Conservation (phyloP, 35 echinoderm and acorn worm species). For the Chiridota heheva region DNA sequence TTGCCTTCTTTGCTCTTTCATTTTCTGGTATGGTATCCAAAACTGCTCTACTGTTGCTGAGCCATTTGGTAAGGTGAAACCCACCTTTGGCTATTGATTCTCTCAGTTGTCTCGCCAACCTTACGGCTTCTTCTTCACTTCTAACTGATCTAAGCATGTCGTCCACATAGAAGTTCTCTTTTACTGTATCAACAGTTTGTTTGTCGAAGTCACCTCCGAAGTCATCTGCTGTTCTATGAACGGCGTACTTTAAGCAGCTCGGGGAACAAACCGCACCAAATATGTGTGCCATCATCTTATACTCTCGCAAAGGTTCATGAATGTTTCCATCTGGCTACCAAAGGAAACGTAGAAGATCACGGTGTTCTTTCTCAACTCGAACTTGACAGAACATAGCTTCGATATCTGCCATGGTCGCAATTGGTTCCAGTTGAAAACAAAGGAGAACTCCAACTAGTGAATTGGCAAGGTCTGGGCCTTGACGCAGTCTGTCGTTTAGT, state of each 20-base stretch:
- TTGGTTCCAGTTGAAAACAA: constrained; percentile 26
- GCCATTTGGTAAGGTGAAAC: constrained; percentile 66
- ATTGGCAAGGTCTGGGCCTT: constrained; percentile 59
- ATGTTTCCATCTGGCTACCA: constrained; percentile 67
- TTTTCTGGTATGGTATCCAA: constrained; percentile 49
- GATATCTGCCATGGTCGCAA: constrained; percentile 55
- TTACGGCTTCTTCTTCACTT: constrained; percentile 44
- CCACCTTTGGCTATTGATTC: constrained; percentile 33
- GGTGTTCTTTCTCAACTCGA: constrained; percentile 2
- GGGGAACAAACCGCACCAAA: constrained; percentile 77
- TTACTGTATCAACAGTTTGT: constrained; percentile 28
- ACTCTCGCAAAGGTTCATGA: constrained; percentile 18
- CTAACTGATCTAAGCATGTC: constrained; percentile 68
- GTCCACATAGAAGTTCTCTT: constrained; percentile 71
- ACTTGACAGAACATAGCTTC: constrained; percentile 55
- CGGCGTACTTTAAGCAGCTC: constrained; percentile 62
- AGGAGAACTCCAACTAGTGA: constrained; percentile 38
- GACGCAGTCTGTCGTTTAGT: constrained; percentile 48
- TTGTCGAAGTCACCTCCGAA: constrained; percentile 26
- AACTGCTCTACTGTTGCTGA: constrained; percentile 63
- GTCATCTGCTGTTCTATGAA: constrained; percentile 59
- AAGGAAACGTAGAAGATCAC: too few relatives aligned
- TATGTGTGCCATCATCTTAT: constrained; percentile 60
- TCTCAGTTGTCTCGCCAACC: constrained; percentile 42
- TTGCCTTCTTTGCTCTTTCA: constrained; percentile 61